A percentile compares a stretch with the other conserved stretches of the same genome.
These are phyloP conservation scores for Channallabes apus DNA, from an alignment of 2,797 vertebrate species.

Conservation along the genomic window DNA sequence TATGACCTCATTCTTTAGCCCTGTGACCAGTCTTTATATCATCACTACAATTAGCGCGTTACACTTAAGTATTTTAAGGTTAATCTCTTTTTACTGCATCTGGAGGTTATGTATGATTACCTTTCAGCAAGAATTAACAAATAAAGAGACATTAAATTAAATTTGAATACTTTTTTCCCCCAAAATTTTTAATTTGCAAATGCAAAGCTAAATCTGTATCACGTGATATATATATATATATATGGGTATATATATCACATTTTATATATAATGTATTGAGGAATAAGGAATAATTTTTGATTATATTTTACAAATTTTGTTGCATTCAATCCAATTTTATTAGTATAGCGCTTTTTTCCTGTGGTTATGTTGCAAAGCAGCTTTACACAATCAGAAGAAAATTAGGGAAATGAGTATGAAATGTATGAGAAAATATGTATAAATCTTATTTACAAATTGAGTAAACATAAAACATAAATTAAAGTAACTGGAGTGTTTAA, in stretches of 20 bases:
- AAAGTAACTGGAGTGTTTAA: background rate
- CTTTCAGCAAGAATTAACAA: background rate
- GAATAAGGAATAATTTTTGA: background rate
- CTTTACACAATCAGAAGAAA: too few species aligned
- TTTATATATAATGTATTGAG: background rate
- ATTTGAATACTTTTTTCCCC: too few species aligned
- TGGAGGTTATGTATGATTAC: background rate
- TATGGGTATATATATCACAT: background rate
- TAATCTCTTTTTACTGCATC: background rate
- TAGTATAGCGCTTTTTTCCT: too few species aligned
- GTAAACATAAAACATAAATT: background rate
- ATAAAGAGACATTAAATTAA: too few species aligned
- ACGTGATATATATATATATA: background rate
- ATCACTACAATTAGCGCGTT: background rate
- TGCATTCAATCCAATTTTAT: too few species aligned
- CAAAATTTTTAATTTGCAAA: background rate
- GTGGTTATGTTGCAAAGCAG: too few species aligned
- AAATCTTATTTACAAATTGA: background rate
- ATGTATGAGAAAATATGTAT: too few species aligned
- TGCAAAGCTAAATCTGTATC: background rate
- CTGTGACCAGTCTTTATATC: background rate
- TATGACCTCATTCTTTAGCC: conserved; percentile 8
- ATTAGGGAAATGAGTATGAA: too few species aligned
- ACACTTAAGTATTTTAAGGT: background rate
- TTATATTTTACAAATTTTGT: background rate